Evolutionary conservation across 2,113 vertebrate genomes (phyloP).

Genomic region (Chaenogobius annularis): DNA sequence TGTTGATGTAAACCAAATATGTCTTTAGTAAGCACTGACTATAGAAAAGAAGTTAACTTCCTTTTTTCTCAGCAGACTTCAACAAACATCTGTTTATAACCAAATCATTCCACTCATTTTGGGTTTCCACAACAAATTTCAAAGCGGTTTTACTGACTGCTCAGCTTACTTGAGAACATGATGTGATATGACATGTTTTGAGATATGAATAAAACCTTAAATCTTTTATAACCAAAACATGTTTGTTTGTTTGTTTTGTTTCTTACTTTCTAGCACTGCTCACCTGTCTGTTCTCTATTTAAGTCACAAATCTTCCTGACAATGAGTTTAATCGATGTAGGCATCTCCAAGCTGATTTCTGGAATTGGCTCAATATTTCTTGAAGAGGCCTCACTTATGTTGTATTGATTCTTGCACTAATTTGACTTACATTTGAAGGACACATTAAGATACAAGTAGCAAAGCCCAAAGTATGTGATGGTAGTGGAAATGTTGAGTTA

Average conservation of each 20-base stretch:
- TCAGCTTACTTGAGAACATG: constrained; percentile 40
- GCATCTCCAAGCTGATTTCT: constrained; percentile 51
- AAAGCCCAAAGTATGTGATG: neutral
- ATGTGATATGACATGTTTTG: constrained; percentile 31
- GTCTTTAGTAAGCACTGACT: constrained; percentile 20
- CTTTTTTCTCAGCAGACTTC: constrained; percentile 26
- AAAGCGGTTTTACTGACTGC: constrained; percentile 53
- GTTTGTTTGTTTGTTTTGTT: constrained; percentile 3
- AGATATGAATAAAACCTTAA: constrained; percentile 51
- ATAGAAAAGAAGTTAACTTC: constrained; percentile 20
- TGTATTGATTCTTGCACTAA: constrained; percentile 48
- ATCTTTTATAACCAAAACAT: constrained; percentile 34
- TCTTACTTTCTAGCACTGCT: constrained; percentile 5
- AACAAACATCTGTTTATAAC: constrained; percentile 23
- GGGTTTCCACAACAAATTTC: constrained; percentile 43
- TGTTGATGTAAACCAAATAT: constrained; percentile 17
- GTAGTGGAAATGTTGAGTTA: too few species aligned
- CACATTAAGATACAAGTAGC: neutral
- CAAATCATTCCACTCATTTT: constrained; percentile 59
- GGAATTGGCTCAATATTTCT: constrained; percentile 68
- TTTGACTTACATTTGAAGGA: constrained; percentile 35
- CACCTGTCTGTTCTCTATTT: constrained; percentile 1
- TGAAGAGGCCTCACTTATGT: constrained; percentile 48
- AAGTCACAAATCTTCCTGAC: constrained; percentile 50
- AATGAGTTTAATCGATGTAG: constrained; percentile 49